Conservation (phyloP, 2,113 vertebrate genomes). For the Callithrix jacchus region DNA sequence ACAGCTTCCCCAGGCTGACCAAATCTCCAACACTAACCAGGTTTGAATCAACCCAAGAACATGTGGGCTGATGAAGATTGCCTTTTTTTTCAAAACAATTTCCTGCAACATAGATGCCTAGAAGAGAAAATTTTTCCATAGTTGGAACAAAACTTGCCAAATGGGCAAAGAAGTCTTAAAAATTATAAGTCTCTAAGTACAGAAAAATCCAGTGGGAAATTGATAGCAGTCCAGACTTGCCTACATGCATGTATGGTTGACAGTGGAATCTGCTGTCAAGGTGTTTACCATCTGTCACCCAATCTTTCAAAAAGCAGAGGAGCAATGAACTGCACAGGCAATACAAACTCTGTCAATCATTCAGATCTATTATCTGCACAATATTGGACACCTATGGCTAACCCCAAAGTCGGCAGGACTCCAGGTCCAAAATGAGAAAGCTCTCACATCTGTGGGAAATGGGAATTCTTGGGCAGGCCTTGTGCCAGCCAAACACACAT, state of each 20-base stretch:
- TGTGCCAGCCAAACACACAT: neutral
- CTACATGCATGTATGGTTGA: constrained; percentile 40
- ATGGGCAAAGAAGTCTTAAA: constrained; percentile 18
- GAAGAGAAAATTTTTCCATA: constrained; percentile 5
- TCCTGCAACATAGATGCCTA: neutral
- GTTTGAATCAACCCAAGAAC: neutral
- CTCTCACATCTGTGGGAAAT: neutral
- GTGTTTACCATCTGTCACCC: constrained; percentile 59
- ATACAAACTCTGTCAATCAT: constrained; percentile 36
- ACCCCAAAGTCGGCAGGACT: neutral
- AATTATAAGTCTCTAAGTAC: neutral
- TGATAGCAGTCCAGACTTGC: neutral
- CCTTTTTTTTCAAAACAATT: constrained; percentile 36
- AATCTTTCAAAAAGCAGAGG: constrained; percentile 27
- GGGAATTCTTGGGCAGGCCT: neutral
- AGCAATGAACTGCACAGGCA: constrained; percentile 51
- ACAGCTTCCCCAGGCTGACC: constrained; percentile 20
- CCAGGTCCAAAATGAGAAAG: neutral
- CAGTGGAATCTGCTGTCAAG: constrained; percentile 51
- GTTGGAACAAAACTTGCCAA: neutral
- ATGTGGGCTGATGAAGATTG: neutral
- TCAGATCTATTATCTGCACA: constrained; percentile 24
- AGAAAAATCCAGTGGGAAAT: neutral
- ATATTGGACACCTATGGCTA: neutral
- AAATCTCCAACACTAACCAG: constrained; percentile 2